Conservation (phyloP, 2,888 invertebrate genomes). For the Caenorhabditis sp. region DNA sequence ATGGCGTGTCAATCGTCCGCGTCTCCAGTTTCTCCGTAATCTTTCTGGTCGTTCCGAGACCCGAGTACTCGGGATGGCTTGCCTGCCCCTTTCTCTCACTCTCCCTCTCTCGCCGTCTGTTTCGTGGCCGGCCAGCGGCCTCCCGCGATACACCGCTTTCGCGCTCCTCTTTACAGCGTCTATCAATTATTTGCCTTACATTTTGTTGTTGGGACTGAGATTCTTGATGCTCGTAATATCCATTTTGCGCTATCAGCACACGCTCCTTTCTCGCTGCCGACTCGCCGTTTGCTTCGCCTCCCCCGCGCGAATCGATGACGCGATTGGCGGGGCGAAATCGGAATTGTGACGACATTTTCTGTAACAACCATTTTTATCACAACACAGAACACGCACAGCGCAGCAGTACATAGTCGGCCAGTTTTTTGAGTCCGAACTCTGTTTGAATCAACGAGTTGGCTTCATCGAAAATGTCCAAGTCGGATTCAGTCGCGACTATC, state of each 20-base stretch:
- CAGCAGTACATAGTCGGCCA: constrained; percentile 18
- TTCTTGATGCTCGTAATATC: constrained; percentile 16
- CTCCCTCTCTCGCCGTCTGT: constrained; percentile 34
- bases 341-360: constrained; percentile 25
- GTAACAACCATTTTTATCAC: not conserved
- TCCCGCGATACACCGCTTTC: constrained; percentile 30
- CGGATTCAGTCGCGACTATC: not conserved
- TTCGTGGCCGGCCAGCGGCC: constrained; percentile 28
- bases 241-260: constrained; percentile 17
- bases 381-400: no score
- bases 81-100: constrained; percentile 15
- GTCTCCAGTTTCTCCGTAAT: constrained; percentile 4
- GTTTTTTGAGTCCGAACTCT: constrained; percentile 44
- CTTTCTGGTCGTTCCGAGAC: constrained; percentile 42
- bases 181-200: constrained; percentile 54
- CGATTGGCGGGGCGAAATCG: constrained; percentile 4
- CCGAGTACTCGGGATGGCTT: constrained; percentile 54
- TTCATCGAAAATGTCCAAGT: constrained; percentile 26
- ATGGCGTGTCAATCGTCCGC: constrained; percentile 42
- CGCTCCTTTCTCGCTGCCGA: constrained; percentile 12
- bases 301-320: constrained; percentile 11
- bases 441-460: constrained; percentile 38
- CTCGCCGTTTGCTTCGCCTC: not conserved
- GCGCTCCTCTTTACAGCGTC: constrained; percentile 51
- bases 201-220: constrained; percentile 39